Evolutionary conservation across 2,113 vertebrate species (phyloP).

Genomic region (Alosa alosa): DNA sequence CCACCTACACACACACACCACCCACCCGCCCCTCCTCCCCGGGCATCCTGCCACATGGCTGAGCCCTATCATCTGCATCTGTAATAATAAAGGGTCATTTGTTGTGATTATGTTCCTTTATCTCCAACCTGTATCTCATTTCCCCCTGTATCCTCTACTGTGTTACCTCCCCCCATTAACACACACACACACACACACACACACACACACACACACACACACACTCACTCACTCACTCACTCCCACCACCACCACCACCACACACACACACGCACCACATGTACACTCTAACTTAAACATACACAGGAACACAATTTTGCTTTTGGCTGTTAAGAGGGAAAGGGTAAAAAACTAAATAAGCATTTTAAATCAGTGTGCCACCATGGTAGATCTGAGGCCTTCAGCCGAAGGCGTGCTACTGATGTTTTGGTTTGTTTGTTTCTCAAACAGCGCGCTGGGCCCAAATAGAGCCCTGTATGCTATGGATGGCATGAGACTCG

Average conservation of each 20-base stretch:
- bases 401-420: not conserved
- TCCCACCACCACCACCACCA: not conserved
- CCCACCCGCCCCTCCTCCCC: slow-evolving; percentile 54
- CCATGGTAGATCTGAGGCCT: slow-evolving; percentile 13
- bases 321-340: not conserved
- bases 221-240: not conserved
- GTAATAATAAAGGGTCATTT: slow-evolving; percentile 86
- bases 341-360: not conserved
- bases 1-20: slow-evolving; percentile 15
- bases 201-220: slow-evolving; percentile 8
- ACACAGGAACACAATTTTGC: slow-evolving; percentile 19
- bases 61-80: slow-evolving; percentile 82
- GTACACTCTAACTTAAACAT: not conserved
- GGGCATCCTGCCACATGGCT: slow-evolving; percentile 80
- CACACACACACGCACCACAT: not conserved
- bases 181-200: slow-evolving; percentile 14
- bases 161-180: slow-evolving; percentile 51
- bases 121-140: slow-evolving; percentile 83
- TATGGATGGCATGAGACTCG: not conserved
- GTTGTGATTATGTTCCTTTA: slow-evolving; percentile 82
- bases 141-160: slow-evolving; percentile 71
- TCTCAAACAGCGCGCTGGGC: not conserved
- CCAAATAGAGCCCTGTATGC: not conserved
- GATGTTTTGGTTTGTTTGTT: slow-evolving; percentile 19
- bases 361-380: slow-evolving; percentile 15